Percentiles rank a stretch among this genome's conserved stretches.
Evolutionary conservation across 2,888 invertebrate species (phyloP).

Genomic region (Ophion ventricosus): DNA sequence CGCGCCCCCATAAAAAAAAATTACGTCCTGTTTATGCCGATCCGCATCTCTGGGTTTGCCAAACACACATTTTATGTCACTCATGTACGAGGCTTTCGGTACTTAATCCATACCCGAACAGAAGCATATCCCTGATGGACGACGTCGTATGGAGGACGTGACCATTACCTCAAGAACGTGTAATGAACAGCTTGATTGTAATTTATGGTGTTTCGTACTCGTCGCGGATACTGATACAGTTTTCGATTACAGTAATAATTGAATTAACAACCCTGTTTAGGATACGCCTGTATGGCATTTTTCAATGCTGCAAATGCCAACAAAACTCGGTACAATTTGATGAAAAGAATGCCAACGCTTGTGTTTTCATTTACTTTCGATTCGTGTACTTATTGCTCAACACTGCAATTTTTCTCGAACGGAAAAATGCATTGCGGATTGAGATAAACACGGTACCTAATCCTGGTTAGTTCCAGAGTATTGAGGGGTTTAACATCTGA

Average conservation of each 20-base stretch:
- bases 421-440: not conserved
- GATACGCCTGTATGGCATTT: conserved; percentile 13
- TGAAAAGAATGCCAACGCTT: not conserved
- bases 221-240: conserved; percentile 36
- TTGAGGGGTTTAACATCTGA: conserved; percentile 1
- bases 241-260: conserved; percentile 44
- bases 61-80: conserved; percentile 23
- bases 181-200: conserved; percentile 52
- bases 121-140: conserved; percentile 25
- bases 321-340: not conserved
- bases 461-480: conserved; percentile 1
- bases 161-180: conserved; percentile 38
- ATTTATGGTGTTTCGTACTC: conserved; percentile 29
- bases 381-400: conserved; percentile 13
- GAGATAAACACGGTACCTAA: conserved; percentile 4
- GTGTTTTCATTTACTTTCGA: not conserved
- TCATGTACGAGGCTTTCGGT: conserved; percentile 13
- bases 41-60: conserved; percentile 9
- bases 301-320: conserved; percentile 12
- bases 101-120: conserved; percentile 12
- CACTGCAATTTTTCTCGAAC: not conserved
- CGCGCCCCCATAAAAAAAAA: conserved; percentile 24
- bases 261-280: conserved; percentile 34
- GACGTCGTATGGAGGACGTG: conserved; percentile 49
- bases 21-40: conserved; percentile 36